Evolutionary conservation across 1,140 invertebrate genomes (phyloP).

Genomic region (Lasioglossum albipes): DNA sequence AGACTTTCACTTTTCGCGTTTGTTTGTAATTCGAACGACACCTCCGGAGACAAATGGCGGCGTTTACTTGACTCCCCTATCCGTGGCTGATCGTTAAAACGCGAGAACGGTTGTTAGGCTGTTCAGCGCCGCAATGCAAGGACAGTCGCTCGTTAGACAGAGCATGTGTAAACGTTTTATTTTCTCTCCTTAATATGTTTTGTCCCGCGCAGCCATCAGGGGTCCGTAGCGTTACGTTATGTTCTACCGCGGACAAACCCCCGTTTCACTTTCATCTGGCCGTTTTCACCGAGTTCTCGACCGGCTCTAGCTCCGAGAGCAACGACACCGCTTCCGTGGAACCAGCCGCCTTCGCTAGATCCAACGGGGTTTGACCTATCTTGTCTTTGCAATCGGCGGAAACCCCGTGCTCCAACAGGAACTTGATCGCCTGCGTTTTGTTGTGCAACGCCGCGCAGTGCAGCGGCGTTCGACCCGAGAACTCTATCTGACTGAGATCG

Average conservation of each 20-base stretch:
- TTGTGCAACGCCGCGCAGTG: slow-evolving; percentile 82
- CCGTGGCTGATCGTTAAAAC: not conserved
- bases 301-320: not conserved
- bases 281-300: not conserved
- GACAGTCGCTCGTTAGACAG: not conserved
- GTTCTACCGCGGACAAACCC: not conserved
- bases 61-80: not conserved
- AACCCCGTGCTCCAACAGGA: slow-evolving; percentile 76
- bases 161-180: not conserved
- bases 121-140: not conserved
- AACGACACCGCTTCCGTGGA: slow-evolving; percentile 66
- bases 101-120: not conserved
- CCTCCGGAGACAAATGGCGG: not conserved
- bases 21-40: slow-evolving; percentile 4
- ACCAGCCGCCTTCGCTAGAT: slow-evolving; percentile 75
- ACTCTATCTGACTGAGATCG: slow-evolving; percentile 82
- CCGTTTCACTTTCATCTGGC: slow-evolving; percentile 19
- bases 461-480: slow-evolving; percentile 83
- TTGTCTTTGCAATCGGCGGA: slow-evolving; percentile 73
- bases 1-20: slow-evolving; percentile 57
- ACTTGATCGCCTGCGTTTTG: slow-evolving; percentile 70
- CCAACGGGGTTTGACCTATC: slow-evolving; percentile 77
- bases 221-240: not conserved
- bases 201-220: not conserved
- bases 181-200: not conserved